Conservation (phyloP, 2,888 invertebrate genomes). For the Archips xylosteana region DNA sequence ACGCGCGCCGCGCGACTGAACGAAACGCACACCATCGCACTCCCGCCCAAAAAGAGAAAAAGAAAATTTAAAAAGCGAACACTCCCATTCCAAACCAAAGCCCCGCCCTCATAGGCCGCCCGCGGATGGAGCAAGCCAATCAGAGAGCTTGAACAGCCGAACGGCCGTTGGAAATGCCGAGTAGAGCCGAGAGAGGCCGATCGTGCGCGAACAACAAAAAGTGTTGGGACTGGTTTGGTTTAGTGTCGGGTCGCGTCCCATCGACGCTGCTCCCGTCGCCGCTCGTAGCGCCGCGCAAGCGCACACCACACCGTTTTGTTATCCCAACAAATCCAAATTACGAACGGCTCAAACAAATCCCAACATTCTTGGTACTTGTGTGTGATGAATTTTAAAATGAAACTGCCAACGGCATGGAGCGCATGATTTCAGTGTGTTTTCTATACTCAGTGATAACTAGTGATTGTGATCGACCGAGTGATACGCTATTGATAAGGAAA, state of each 20-base stretch:
- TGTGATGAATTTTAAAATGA: constrained; percentile 71
- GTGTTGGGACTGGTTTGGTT: constrained; percentile 82
- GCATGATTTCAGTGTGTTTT: constrained; percentile 80
- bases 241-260: constrained; percentile 86
- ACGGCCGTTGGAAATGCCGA: constrained; percentile 62
- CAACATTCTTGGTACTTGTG: constrained; percentile 69
- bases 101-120: constrained; percentile 73
- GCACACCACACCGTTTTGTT: constrained; percentile 72
- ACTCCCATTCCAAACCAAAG: constrained; percentile 71
- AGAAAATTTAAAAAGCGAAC: constrained; percentile 83
- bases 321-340: constrained; percentile 39
- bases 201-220: constrained; percentile 81
- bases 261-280: constrained; percentile 79
- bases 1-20: constrained; percentile 77
- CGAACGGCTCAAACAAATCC: constrained; percentile 34
- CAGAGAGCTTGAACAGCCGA: constrained; percentile 51
- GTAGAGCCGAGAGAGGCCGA: constrained; percentile 72
- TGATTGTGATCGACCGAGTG: constrained; percentile 81
- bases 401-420: constrained; percentile 81
- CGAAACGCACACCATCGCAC: constrained; percentile 73
- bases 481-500: constrained; percentile 74
- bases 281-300: constrained; percentile 75
- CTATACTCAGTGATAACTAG: constrained; percentile 77
- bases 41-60: constrained; percentile 83
- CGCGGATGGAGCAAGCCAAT: constrained; percentile 61